Base-by-base conservation (phyloP, 2,113 vertebrate genomes). In the Gnathochromis pfefferi region DNA sequence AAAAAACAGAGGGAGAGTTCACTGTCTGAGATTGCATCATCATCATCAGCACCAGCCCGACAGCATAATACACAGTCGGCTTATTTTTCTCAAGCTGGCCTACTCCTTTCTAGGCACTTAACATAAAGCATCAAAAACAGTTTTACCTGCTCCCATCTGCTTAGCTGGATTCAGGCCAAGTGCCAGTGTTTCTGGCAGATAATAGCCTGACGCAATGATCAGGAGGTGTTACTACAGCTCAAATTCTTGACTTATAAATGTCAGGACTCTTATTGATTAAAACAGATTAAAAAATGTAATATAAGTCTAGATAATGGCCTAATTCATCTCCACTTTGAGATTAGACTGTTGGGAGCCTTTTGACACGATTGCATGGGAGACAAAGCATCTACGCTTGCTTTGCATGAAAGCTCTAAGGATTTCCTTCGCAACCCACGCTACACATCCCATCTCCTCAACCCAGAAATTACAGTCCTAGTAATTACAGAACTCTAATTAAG, bases 401-500 rank as follows among this genome's bases (percentile, higher is more conserved):
- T 88, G 85, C 86, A 65, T 80, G 54, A 92, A 90, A 90, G 42
- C 93, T 93, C 88, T 4, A 47, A 92, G 91, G 93, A 94, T 91
- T 91, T 92, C 91, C 85, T 89, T 81, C 42, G 54, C 87, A 91
- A 82, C 81, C 54, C 83, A 85, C 68, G 19, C 70, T 60, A 91
- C 45, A 84, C 91, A 89, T 83, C 31, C 89, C 89, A 84, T 93
- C 90, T 87, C 79, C 75, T 91, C 91, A 90, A 85, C 88, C 87
- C 88, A 93, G 86, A 95, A 92, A 95, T 94, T 92, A 85, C 89
- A 92, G 87, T 93, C 82, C 88, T 88, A 89, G 93, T 95, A 95
- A 95, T 96, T 96, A 95, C 93, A 94, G 88, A 91, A 93, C 85
- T 91, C 90, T 94, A 95, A 95, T 95, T 95, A 95, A 95, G 84